A percentile compares a stretch with the other conserved stretches of the same genome.
These are phyloP conservation scores for Nesometra sesokonis DNA, from an alignment of 35 echinoderm and acorn worm genomes.

Conservation along the genomic window DNA sequence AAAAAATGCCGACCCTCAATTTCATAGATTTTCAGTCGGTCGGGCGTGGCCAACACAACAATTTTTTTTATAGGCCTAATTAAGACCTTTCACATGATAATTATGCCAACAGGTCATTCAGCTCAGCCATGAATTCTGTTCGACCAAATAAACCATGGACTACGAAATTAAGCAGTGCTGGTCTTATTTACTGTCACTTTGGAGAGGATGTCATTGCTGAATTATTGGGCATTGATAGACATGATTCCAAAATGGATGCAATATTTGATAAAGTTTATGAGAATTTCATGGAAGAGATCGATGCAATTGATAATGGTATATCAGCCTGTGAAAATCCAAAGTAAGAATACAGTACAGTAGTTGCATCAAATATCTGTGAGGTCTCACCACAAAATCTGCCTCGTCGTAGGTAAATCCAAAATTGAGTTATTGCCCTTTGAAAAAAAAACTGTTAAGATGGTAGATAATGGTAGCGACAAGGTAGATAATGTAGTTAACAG, in stretches of 20 bases:
- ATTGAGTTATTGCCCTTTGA: too few species aligned
- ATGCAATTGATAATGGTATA: slow-evolving; percentile 92
- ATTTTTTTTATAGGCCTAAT: not conserved
- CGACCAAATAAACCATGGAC: slow-evolving; percentile 46
- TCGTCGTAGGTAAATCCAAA: too few species aligned
- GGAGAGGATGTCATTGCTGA: slow-evolving; percentile 43
- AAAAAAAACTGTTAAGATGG: too few species aligned
- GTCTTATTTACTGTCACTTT: slow-evolving; percentile 74
- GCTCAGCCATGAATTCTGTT: slow-evolving; percentile 70
- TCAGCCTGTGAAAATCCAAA: slow-evolving; percentile 64
- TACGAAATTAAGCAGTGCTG: slow-evolving; percentile 83
- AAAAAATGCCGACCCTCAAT: too few species aligned
- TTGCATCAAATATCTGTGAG: too few species aligned
- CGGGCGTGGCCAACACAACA: too few species aligned
- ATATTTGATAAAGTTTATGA: slow-evolving; percentile 97
- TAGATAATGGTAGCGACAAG: too few species aligned
- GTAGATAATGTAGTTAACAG: too few species aligned
- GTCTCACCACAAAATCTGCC: too few species aligned
- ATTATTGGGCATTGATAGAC: not conserved
- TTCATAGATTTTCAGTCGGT: too few species aligned
- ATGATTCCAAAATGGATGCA: slow-evolving; percentile 25
- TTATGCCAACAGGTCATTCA: slow-evolving; percentile 52
- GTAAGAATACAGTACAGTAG: slow-evolving; percentile 50
- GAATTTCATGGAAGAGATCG: slow-evolving; percentile 95
- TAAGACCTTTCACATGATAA: not conserved